Evolutionary conservation across 2,113 vertebrate species (phyloP).

Genomic region (Syrmaticus mikado): DNA sequence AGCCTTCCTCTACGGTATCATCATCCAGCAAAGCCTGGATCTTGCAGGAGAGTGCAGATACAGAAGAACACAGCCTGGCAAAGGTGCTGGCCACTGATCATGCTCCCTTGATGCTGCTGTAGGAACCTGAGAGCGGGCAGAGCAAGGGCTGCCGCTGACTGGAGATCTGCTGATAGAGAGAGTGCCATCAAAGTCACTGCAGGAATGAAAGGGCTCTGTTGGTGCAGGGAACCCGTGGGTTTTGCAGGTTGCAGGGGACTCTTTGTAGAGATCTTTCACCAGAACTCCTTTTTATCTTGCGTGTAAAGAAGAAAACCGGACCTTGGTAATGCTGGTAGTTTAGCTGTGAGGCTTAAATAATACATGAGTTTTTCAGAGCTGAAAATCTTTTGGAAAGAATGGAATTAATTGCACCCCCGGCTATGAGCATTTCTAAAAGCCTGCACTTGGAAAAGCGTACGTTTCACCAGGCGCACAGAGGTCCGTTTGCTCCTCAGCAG

Average conservation of each 20-base stretch:
- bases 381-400: constrained; percentile 35
- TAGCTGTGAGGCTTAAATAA: constrained; percentile 35
- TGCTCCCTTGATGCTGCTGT: not conserved
- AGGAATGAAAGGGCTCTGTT: not conserved
- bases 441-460: not conserved
- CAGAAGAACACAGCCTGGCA: not conserved
- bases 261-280: not conserved
- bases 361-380: constrained; percentile 18
- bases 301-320: not conserved
- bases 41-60: not conserved
- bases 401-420: constrained; percentile 51
- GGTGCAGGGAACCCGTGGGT: not conserved
- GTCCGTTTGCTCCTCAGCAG: not conserved
- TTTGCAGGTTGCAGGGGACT: not conserved
- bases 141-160: not conserved
- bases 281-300: not conserved
- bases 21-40: not conserved
- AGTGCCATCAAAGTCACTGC: not conserved
- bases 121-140: not conserved
- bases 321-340: not conserved
- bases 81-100: not conserved
- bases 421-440: constrained; percentile 13
- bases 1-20: not conserved
- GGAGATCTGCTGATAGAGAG: not conserved
- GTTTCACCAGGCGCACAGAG: constrained; percentile 3